These are phyloP conservation scores for Lamprologus tigripictilis DNA, from an alignment of 2,113 vertebrate species.

Conservation along the genomic window DNA sequence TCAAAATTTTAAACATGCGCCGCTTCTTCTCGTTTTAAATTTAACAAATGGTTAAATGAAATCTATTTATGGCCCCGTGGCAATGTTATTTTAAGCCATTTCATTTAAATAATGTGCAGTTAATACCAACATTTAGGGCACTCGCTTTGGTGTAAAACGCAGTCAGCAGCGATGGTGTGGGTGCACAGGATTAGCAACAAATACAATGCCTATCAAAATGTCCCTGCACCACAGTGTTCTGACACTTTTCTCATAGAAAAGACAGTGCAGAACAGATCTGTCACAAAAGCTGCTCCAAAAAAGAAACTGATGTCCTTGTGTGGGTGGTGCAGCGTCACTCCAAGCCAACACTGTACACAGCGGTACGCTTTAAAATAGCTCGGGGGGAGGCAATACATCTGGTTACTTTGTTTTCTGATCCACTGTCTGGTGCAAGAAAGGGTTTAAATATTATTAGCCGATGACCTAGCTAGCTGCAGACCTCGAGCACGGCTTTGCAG, in stretches of 20 bases:
- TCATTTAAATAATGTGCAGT: not conserved
- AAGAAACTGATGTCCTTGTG: constrained; percentile 2
- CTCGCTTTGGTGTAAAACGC: not conserved
- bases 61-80: not conserved
- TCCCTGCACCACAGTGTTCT: not conserved
- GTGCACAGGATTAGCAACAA: constrained; percentile 4
- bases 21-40: not conserved
- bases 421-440: not conserved
- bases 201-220: constrained; percentile 10
- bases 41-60: not conserved
- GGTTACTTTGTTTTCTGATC: not conserved
- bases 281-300: not conserved
- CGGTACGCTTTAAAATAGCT: not conserved
- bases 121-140: not conserved
- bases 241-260: not conserved
- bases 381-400: not conserved
- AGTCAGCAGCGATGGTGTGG: not conserved
- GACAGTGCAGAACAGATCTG: not conserved
- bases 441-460: not conserved
- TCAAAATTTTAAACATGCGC: not conserved
- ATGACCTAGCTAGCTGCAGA: not conserved
- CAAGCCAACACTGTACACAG: not conserved
- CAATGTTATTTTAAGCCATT: not conserved
- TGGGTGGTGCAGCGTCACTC: not conserved
- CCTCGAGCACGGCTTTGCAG: not conserved